Evolutionary conservation across 2,797 vertebrate genomes (phyloP), one percentile per base, ranked within the genome.

Genomic region (Eidolon dupreanum): DNA sequence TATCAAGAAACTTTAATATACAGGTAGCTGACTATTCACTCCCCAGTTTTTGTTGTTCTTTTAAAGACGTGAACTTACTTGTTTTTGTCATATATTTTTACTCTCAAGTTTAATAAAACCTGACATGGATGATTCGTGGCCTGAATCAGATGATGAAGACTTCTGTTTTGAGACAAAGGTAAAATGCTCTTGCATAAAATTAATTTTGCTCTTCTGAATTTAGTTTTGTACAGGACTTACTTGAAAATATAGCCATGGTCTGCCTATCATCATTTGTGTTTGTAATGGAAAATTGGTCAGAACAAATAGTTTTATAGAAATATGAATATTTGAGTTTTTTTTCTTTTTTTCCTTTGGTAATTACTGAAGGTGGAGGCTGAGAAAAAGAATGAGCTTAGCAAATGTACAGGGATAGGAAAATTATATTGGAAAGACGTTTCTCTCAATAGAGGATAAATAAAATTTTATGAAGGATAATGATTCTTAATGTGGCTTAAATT

Each of bases 131-230:
- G 99, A 99, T 98, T 99, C 99, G 57, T 99, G 99, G 99, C 98
- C 98, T 92, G 99, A 99, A 55, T 99, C 99, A 96, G 99, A 99
- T 93, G 99, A 99, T 78, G 99, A 99, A 65, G 99, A 99, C 79
- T 98, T 99, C 0, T 97, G 98, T 98, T 98, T 99, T 94, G 98
- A 97, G 31, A 98, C 98, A 93, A 99, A 99, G 99, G 99, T 99
- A 98, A 55, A 89, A 9, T 97, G 55, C 4, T 8, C 31, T 92
- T 41, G 81, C 22, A 31, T 94, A 61, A 26, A 95, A 89, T 61
- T 86, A 71, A 75, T 22, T 28, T 73, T 81, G 16, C 77, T 77
- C 31, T 11, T 78, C 26, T 74, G 9, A 93, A 81, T 96, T 89
- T 93, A 61, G 26, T 88, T 92, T 93, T 43, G 3, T 57, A 0